Evolutionary conservation across 1,140 invertebrate species (phyloP).

Genomic region (Pseudomyrmex pallidus): DNA sequence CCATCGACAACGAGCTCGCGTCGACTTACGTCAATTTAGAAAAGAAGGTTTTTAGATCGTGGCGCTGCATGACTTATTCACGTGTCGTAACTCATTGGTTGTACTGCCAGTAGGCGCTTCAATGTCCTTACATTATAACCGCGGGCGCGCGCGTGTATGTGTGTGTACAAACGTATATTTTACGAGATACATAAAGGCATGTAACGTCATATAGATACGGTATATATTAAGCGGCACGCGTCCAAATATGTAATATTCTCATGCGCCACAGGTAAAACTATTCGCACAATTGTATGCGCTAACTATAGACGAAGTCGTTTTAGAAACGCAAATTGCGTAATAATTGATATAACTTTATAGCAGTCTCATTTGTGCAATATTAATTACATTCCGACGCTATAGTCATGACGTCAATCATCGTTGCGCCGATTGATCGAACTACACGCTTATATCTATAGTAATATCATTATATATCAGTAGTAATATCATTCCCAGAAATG

Average conservation of each 20-base stretch:
- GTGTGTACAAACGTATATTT: constrained; percentile 19
- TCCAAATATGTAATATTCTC: not conserved
- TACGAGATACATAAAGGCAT: constrained; percentile 21
- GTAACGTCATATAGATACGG: not conserved
- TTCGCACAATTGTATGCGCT: not conserved
- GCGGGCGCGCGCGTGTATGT: not conserved
- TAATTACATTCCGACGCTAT: constrained; percentile 52
- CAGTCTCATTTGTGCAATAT: constrained; percentile 53
- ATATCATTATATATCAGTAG: not conserved
- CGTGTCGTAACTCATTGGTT: constrained; percentile 30
- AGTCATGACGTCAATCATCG: constrained; percentile 66
- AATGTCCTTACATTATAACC: constrained; percentile 27
- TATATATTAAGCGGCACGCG: not conserved
- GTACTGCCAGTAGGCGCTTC: constrained; percentile 13
- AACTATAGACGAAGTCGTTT: not conserved
- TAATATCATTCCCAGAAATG: constrained; percentile 48
- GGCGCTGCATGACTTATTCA: constrained; percentile 59
- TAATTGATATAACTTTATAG: constrained; percentile 49
- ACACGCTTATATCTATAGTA: constrained; percentile 30
- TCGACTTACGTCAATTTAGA: constrained; percentile 47
- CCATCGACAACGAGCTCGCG: constrained; percentile 39
- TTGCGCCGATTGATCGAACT: constrained; percentile 63
- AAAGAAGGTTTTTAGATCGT: constrained; percentile 56
- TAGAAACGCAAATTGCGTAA: constrained; percentile 18
- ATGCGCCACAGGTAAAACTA: not conserved